These are phyloP conservation scores for Lasioglossum baleicum DNA, from an alignment of 1,140 invertebrate species.

Conservation along the genomic window DNA sequence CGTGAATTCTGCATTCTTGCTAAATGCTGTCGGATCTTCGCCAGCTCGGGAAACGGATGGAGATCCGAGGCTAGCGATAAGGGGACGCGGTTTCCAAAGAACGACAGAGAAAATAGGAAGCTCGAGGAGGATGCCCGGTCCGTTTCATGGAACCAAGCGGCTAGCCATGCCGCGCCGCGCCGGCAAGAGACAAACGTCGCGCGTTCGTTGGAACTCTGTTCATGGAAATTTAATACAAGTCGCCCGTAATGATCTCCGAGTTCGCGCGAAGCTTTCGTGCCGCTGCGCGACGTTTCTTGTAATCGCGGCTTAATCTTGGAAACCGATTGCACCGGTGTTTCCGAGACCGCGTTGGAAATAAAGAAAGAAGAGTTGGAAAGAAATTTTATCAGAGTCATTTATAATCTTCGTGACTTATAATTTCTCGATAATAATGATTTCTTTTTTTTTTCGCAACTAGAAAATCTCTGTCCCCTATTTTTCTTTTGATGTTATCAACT, in stretches of 20 bases:
- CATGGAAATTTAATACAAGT: constrained; percentile 29
- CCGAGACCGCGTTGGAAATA: background rate
- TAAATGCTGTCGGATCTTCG: constrained; percentile 9
- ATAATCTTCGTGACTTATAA: no score
- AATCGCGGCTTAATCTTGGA: constrained; percentile 27
- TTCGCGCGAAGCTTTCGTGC: background rate
- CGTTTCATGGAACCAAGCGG: constrained; percentile 8
- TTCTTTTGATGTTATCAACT: no score
- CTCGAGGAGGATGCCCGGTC: background rate
- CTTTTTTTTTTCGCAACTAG: no score
- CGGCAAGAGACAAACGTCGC: background rate
- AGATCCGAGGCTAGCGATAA: constrained; percentile 29
- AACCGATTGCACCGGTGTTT: background rate
- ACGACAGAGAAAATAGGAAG: constrained; percentile 19
- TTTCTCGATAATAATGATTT: no score
- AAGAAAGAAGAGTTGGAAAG: no score
- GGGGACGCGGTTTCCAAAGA: background rate
- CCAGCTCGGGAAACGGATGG: constrained; percentile 33
- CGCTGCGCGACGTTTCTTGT: background rate
- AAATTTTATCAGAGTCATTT: no score
- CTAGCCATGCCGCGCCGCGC: no score
- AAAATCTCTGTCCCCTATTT: no score
- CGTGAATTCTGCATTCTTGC: constrained; percentile 17
- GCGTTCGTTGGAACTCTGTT: background rate
- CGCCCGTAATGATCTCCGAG: background rate